These are phyloP conservation scores for Cinclus mexicanus DNA, from an alignment of 2,113 vertebrate genomes.

Conservation along the genomic window DNA sequence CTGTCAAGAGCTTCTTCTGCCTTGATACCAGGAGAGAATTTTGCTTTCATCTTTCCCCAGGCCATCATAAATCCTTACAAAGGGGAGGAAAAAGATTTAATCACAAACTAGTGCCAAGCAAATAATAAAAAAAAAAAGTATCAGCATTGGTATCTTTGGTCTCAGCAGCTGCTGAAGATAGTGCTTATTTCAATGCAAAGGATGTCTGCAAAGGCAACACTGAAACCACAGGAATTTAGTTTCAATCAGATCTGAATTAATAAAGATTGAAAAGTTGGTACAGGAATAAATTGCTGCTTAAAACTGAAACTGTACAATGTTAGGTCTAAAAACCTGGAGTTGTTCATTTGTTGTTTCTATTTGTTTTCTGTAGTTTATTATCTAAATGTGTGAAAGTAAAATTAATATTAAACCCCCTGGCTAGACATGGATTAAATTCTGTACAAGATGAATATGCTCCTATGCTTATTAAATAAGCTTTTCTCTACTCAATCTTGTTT, in stretches of 20 bases:
- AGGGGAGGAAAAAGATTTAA: background rate
- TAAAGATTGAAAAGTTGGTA: background rate
- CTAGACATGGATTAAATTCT: background rate
- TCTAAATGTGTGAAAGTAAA: background rate
- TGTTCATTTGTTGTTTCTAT: background rate
- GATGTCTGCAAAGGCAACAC: background rate
- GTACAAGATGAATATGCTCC: background rate
- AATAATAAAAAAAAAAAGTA: background rate
- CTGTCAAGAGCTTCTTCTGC: background rate
- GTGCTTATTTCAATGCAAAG: background rate
- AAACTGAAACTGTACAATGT: background rate
- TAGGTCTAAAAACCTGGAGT: background rate
- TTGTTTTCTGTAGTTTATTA: background rate
- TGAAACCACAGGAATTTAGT: background rate
- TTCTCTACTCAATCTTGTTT: background rate
- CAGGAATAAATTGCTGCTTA: background rate
- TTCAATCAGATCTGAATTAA: background rate
- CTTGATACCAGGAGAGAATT: background rate
- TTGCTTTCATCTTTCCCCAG: background rate
- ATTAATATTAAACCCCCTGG: background rate
- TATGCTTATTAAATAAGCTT: background rate
- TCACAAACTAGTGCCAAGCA: background rate
- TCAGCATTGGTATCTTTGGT: background rate
- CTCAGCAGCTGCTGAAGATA: background rate
- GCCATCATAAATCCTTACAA: background rate